Conservation (phyloP, 2,888 invertebrate genomes). For the Stenodera caucasica region DNA sequence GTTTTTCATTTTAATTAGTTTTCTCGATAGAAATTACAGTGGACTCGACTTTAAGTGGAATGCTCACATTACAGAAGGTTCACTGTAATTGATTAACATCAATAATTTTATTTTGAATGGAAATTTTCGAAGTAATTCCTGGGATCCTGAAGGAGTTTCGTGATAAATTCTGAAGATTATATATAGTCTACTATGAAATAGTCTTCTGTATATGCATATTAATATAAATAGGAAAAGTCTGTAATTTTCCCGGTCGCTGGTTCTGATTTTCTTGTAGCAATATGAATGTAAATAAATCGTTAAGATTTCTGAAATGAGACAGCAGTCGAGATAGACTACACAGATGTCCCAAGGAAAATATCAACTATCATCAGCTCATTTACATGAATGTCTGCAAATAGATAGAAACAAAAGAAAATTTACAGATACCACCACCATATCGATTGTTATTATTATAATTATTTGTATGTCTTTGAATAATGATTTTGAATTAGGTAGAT, state of each 20-base stretch:
- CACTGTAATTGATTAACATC: too few species aligned
- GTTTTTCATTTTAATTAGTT: too few species aligned
- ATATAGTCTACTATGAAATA: neutral
- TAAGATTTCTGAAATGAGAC: neutral
- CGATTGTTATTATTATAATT: too few species aligned
- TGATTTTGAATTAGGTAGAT: too few species aligned
- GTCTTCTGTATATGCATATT: neutral
- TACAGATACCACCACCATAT: too few species aligned
- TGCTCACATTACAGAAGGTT: too few species aligned
- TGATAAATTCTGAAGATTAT: neutral
- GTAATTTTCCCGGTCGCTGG: slow-evolving; percentile 1
- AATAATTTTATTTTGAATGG: too few species aligned
- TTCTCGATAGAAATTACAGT: neutral
- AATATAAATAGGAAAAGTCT: neutral
- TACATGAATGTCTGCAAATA: neutral
- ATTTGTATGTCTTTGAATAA: too few species aligned
- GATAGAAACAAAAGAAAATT: too few species aligned
- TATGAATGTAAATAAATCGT: neutral
- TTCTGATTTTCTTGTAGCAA: slow-evolving; percentile 4
- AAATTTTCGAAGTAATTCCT: too few species aligned
- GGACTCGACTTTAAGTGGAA: too few species aligned
- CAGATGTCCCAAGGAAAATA: neutral
- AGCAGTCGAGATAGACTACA: neutral
- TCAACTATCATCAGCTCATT: neutral
- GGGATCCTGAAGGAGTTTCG: neutral